Percentiles rank a stretch among this genome's conserved stretches.
Evolutionary conservation across 2,888 invertebrate genomes (phyloP).

Genomic region (Melanophora roralis): DNA sequence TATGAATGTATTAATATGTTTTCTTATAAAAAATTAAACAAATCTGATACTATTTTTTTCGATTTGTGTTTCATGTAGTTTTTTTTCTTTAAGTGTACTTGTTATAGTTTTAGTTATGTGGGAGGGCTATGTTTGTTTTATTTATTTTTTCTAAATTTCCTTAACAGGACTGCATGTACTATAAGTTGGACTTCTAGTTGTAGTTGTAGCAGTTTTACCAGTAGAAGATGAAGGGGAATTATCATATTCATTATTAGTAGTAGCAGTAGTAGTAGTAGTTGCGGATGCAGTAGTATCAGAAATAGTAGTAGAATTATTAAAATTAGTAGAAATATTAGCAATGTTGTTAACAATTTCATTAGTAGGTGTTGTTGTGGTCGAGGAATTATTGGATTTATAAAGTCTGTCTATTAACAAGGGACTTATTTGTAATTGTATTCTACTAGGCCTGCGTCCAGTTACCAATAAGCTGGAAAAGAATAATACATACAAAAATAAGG

Average conservation of each 20-base stretch:
- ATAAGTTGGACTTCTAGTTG: slow-evolving; percentile 58
- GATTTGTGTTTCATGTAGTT: not conserved
- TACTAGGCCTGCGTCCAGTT: slow-evolving; percentile 77
- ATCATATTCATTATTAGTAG: slow-evolving; percentile 51
- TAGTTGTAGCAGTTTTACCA: slow-evolving; percentile 67
- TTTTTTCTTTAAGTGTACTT: slow-evolving; percentile 17
- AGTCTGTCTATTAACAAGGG: slow-evolving; percentile 64
- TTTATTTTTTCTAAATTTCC: slow-evolving; percentile 31
- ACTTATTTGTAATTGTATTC: slow-evolving; percentile 72
- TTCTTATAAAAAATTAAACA: slow-evolving; percentile 21
- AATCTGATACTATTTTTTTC: not conserved
- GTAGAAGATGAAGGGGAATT: slow-evolving; percentile 61
- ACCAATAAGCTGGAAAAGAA: slow-evolving; percentile 74
- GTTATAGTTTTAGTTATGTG: not conserved
- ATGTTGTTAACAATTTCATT: slow-evolving; percentile 56
- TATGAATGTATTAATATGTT: not conserved
- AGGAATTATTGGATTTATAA: slow-evolving; percentile 62
- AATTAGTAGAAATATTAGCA: slow-evolving; percentile 54
- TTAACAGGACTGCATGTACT: slow-evolving; percentile 54
- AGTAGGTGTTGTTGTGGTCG: slow-evolving; percentile 61
- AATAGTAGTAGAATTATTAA: slow-evolving; percentile 48
- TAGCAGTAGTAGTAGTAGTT: slow-evolving; percentile 44
- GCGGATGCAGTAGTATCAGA: slow-evolving; percentile 28
- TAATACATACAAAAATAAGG: slow-evolving; percentile 36
- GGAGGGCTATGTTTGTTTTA: not conserved